Evolutionary conservation across 2,888 invertebrate genomes (phyloP).

Genomic region (Melanophora roralis): DNA sequence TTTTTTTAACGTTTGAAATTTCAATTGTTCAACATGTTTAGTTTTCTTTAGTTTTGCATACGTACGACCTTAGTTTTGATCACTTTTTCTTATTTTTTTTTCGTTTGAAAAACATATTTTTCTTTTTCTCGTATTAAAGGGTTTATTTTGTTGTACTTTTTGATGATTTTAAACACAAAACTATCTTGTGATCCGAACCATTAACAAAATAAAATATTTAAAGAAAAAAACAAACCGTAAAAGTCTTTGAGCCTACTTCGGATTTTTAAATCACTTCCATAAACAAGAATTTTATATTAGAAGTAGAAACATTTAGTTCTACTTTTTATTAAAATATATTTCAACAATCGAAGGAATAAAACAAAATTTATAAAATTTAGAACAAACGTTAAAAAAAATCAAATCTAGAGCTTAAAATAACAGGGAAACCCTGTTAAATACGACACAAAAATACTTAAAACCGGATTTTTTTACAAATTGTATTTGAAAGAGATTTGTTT

Average conservation of each 20-base stretch:
- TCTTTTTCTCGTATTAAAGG: conserved; percentile 20
- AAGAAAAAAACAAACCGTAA: conserved; percentile 5
- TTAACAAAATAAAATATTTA: conserved; percentile 30
- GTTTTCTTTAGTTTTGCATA: conserved; percentile 54
- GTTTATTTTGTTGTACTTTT: conserved; percentile 48
- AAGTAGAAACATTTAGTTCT: conserved; percentile 27
- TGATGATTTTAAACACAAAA: conserved; percentile 28
- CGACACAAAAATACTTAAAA: no score
- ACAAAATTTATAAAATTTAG: no score
- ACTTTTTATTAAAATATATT: conserved; percentile 16
- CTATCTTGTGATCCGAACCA: conserved; percentile 42
- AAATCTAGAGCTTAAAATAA: no score
- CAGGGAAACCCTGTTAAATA: no score
- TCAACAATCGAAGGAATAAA: no score
- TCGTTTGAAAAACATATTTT: background rate
- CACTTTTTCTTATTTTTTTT: conserved; percentile 9
- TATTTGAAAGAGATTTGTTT: no score
- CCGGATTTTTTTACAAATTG: no score
- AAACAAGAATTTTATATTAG: conserved; percentile 48
- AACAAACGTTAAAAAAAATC: no score
- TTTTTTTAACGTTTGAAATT: conserved; percentile 34
- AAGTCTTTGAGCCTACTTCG: conserved; percentile 53
- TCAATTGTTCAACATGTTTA: conserved; percentile 23
- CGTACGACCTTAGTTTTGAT: conserved; percentile 42
- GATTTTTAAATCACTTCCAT: conserved; percentile 59